Evolutionary conservation across 2,797 vertebrate species (phyloP), one percentile per base, ranked within the genome.

Genomic region (Hylomyscus alleni): DNA sequence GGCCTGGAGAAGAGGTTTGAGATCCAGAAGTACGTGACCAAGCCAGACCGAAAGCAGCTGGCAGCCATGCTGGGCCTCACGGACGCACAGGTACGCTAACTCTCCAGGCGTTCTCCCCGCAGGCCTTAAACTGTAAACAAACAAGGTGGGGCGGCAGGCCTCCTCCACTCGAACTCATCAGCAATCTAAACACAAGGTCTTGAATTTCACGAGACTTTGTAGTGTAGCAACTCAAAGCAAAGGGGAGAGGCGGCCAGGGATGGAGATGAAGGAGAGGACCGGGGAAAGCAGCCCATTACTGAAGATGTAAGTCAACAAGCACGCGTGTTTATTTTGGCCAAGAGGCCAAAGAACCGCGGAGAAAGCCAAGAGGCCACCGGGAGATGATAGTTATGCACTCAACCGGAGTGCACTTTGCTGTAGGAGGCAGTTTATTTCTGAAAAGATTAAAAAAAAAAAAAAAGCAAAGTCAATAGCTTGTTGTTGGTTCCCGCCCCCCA

Each of bases 1-100:
- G 99, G 99, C 19, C 99, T 99, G 87, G 99, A 99, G 98, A 99
- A 99, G 94, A 99, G 99, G 54, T 99, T 99, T 76, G 99, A 99
- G 98, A 99, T 99, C 81, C 99, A 99, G 98, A 99, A 99, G 95
- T 99, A 99, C 0, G 99, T 99, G 98, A 99, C 99, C 97, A 99
- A 99, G 97, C 99, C 99, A 0, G 99, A 99, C 98, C 98, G 99
- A 97, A 99, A 99, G 97, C 99, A 99, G 98, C 98, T 99, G 97
- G 99, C 99, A 0, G 99, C 99, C 0, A 99, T 99, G 99, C 98
- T 99, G 92, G 99, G 99, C 14, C 99, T 99, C 92, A 99, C 99
- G 0, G 99, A 99, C 2, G 99, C 99, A 40, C 99, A 99, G 99
- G 99, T 99, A 97, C 98, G 0, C 26, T 37, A 47, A 65, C 4